phyloP scores from a whole-genome alignment of 2,113 vertebrate species.

The Phaethornis superciliosus region DNA sequence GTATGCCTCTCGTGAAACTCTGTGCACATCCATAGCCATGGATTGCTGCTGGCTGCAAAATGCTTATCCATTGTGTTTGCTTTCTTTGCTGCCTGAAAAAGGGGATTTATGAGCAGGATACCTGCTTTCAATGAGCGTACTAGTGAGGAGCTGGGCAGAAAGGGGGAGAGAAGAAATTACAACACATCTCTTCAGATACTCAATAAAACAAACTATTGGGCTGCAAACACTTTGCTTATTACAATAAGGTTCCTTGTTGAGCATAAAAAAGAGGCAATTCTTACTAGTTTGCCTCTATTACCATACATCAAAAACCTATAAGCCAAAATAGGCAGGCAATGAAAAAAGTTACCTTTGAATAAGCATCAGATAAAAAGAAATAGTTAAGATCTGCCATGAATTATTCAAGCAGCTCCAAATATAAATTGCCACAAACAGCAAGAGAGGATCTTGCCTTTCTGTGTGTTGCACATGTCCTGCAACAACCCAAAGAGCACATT shows the following conservation, averaged over 20 bases:
- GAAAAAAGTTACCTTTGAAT: conserved; percentile 31
- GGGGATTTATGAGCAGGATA: conserved; percentile 14
- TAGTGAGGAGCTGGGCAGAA: neutral
- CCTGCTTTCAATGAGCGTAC: neutral
- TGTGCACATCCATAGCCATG: neutral
- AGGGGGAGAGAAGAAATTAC: neutral
- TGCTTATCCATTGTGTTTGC: neutral
- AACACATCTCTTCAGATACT: neutral
- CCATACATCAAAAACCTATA: neutral
- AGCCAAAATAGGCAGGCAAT: conserved; percentile 16
- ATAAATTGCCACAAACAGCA: neutral
- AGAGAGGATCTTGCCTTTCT: neutral
- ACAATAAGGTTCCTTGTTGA: conserved; percentile 11
- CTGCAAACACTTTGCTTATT: neutral
- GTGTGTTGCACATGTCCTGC: neutral
- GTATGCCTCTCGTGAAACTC: neutral
- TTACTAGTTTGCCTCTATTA: neutral
- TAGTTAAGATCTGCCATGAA: conserved; percentile 3
- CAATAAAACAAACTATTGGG: neutral
- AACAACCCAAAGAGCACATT: neutral
- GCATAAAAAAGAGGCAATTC: neutral
- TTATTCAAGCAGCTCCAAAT: conserved; percentile 49
- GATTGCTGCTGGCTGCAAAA: neutral
- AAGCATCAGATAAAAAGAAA: conserved; percentile 6
- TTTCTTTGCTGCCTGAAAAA: neutral